These are phyloP conservation scores for Anticlea derivata DNA, from an alignment of 2,888 invertebrate species.

Conservation along the genomic window DNA sequence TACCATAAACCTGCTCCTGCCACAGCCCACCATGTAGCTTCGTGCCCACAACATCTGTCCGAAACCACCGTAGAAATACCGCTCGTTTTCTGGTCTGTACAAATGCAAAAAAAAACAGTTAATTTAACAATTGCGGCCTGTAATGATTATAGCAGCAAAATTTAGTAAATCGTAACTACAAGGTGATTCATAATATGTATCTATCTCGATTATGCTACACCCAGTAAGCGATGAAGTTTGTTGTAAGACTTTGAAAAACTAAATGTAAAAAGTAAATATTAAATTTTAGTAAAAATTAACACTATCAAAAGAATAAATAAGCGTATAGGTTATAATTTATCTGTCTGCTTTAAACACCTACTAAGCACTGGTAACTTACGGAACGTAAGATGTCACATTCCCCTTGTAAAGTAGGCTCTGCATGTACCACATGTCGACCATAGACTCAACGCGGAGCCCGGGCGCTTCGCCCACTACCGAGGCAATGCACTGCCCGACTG, in stretches of 20 bases:
- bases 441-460: conserved; percentile 68
- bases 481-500: conserved; percentile 73
- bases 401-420: conserved; percentile 62
- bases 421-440: conserved; percentile 76
- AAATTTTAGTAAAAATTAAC: no score
- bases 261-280: no score
- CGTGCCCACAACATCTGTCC: conserved; percentile 70
- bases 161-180: no score
- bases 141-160: no score
- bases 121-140: no score
- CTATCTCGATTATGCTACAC: no score
- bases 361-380: conserved; percentile 47
- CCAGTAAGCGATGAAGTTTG: no score
- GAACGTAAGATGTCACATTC: conserved; percentile 54
- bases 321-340: no score
- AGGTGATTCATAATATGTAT: neutral
- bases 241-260: no score
- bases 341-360: no score
- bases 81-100: conserved; percentile 43
- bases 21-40: conserved; percentile 74
- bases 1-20: conserved; percentile 72
- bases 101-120: conserved; percentile 1
- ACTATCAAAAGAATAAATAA: no score
- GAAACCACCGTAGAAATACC: conserved; percentile 62
- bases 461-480: conserved; percentile 76